phyloP scores from a whole-genome alignment of 2,797 vertebrate species.

The Oreortyx pictus region DNA sequence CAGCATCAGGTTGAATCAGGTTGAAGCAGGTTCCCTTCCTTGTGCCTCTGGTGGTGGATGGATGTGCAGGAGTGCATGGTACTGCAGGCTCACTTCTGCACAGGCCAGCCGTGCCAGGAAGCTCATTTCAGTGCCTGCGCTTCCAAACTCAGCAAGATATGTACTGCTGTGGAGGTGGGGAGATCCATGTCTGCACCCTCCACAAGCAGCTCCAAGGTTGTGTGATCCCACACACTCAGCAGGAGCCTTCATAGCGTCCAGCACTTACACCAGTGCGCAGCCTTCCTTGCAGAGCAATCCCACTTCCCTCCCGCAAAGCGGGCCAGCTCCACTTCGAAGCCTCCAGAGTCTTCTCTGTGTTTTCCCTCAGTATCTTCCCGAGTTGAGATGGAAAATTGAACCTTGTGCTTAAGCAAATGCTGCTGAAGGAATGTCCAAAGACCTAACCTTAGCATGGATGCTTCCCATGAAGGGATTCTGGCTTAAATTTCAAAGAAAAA shows the following conservation, averaged over 20 bases:
- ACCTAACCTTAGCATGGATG: rapidly evolving
- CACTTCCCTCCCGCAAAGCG: not conserved
- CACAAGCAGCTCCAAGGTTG: not conserved
- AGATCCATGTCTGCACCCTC: not conserved
- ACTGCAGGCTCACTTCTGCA: not conserved
- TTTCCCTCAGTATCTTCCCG: not conserved
- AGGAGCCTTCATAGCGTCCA: not conserved
- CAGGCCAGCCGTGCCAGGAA: not conserved
- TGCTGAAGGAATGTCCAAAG: not conserved
- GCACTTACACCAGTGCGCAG: not conserved
- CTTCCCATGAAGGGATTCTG: not conserved
- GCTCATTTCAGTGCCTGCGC: not conserved
- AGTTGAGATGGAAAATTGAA: not conserved
- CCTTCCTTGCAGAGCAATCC: not conserved
- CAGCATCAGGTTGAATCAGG: rapidly evolving
- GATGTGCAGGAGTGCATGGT: rapidly evolving
- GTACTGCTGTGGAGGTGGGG: not conserved
- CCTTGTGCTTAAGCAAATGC: not conserved
- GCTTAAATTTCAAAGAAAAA: not conserved
- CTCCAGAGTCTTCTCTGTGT: not conserved
- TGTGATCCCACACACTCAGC: rapidly evolving
- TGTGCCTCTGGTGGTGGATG: not conserved
- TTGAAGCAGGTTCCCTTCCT: not conserved
- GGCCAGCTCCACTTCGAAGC: not conserved
- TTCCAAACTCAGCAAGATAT: rapidly evolving